phyloP scores from a whole-genome alignment of 2,797 vertebrate species.

The Lophotriccus pileatus region DNA sequence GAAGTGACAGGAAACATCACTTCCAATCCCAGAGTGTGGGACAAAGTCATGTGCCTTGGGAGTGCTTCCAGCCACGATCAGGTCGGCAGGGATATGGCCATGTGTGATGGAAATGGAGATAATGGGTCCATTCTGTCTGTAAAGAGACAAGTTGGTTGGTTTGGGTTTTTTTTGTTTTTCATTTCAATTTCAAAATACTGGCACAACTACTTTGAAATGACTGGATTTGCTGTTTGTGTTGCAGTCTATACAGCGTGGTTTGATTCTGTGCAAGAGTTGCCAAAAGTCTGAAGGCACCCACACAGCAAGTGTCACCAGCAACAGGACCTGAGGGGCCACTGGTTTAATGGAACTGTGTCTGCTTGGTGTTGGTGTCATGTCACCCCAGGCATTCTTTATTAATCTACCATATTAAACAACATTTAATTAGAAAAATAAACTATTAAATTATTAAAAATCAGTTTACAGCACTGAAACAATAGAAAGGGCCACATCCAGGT shows the following conservation, averaged over 20 bases:
- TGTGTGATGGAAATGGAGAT: background rate
- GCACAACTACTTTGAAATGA: background rate
- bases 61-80: background rate
- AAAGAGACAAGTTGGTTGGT: background rate
- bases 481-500: background rate
- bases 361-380: background rate
- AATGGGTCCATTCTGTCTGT: background rate
- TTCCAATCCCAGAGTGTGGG: accelerated
- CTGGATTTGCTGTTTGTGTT: background rate
- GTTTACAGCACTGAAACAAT: background rate
- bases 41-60: background rate
- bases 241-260: background rate
- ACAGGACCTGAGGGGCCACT: background rate
- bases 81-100: background rate
- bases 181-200: background rate
- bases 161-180: background rate
- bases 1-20: background rate
- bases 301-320: background rate
- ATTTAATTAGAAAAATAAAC: background rate
- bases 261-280: background rate
- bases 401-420: background rate
- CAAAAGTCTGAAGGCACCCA: background rate
- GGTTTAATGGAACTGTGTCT: background rate
- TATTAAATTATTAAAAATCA: background rate
- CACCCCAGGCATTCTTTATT: background rate